Base-by-base conservation (phyloP, 2,797 vertebrate genomes). In the Schizothorax lantsangensis region DNA sequence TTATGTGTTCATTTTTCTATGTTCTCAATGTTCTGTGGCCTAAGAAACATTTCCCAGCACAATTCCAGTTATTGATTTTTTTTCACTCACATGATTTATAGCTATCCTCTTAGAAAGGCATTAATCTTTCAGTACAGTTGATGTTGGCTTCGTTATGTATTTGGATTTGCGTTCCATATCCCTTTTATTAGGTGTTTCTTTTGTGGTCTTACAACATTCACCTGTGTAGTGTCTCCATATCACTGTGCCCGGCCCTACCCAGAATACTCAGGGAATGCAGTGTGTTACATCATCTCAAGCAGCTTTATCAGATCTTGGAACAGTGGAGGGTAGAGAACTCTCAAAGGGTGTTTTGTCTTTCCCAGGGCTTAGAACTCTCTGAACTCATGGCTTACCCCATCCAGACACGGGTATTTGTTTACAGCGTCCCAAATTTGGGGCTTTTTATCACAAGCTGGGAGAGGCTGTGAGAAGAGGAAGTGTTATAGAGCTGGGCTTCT, bases 321-420 rank as follows among this genome's bases (percentile, higher is more conserved):
- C 95, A 94, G 91, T 91, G 91, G 92, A 91, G 91, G 92, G 90
- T 91, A 75, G 88, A 94, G 91, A 91, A 93, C 92, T 95, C 94
- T 96, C 94, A 96, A 96, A 96, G 94, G 90, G 91, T 96, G 95
- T 95, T 96, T 96, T 96, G 95, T 96, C 95, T 96, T 83, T 94
- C 92, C 85, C 89, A 90, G 91, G 88, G 90, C 93, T 91, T 93
- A 93, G 93, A 95, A 95, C 94, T 93, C 93, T 88, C 90, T 94
- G 93, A 93, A 93, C 94, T 93, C 92, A 80, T 84, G 93, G 94
- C 93, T 93, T 92, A 92, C 90, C 92, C 93, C 93, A 49, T 86
- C 90, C 93, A 93, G 91, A 89, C 92, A 12, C 71, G 91, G 91
- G 93, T 93, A 95, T 95, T 95, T 95, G 94, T 95, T 96, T 95